Base-by-base conservation (phyloP, 2,888 invertebrate species). In the Phlogophora meticulosa region DNA sequence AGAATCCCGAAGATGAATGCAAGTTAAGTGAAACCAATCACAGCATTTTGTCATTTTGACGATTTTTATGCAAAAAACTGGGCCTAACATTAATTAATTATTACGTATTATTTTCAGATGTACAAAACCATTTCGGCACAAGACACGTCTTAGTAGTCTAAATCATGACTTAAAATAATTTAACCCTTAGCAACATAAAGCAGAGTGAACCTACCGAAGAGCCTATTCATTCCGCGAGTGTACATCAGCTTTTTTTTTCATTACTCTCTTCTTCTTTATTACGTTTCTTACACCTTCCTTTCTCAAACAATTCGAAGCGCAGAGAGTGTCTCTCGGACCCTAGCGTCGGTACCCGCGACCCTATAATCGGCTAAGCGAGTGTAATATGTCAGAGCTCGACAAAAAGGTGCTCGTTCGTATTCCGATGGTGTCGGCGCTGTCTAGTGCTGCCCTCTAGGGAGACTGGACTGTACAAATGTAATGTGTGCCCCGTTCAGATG, bases 401-500 rank as follows among this genome's bases (percentile, higher is more conserved):
- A 64, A 68, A 74, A 69, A 53, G 62, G 48, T 42, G 15, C 55
- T 79, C 60, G 64, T 80, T 79, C 28, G 55, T 80, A 80, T 82
- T 79, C 80, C 42, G 34, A 15, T 51, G 9, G 69, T 63, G 80
- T 76, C 57, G 20, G 59, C 1, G 24, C 32, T 56, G 59, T 51
- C n/a, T 61, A 72, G 66, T 65, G 79, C 42, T 45, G 64, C 42
- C 46, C 81, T 60, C 76, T 60, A 9, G 78, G 61, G 79, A 52
- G 62, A 22, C 46, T 34, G 64, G 65, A 65, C 76, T 65, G 64
- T 52, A 62, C 66, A 45, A 78, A 68, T 64, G 58, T 67, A 52
- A 63, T 22, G 22, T 57, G 56, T 72, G 75, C 45, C 42, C 13
- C 70, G 46, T 74, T 68, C 53, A 69, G 11, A 60, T 28, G 45